Evolutionary conservation across 2,113 vertebrate species (phyloP).

Genomic region (Thomomys bottae): DNA sequence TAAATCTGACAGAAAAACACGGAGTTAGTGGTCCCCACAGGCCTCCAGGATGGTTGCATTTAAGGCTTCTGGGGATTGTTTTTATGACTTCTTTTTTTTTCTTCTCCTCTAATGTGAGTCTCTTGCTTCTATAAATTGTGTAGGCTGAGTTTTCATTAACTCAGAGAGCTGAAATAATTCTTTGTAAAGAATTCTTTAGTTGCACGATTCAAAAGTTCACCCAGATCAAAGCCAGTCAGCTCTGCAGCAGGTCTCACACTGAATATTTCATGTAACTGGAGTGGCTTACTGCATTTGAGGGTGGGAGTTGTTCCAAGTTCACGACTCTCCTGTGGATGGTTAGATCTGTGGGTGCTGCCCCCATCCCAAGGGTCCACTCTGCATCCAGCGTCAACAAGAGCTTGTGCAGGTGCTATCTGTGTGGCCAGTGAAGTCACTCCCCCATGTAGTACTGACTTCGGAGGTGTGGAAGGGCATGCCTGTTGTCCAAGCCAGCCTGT

Average conservation of each 20-base stretch:
- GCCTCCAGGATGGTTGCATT: slow-evolving; percentile 73
- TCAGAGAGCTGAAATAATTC: slow-evolving; percentile 82
- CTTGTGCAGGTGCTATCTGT: slow-evolving; percentile 58
- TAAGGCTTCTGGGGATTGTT: slow-evolving; percentile 80
- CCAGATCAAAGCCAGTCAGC: slow-evolving; percentile 80
- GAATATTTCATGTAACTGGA: slow-evolving; percentile 76
- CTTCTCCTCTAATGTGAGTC: slow-evolving; percentile 67
- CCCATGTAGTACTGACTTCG: background rate
- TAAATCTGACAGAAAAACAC: slow-evolving; percentile 81
- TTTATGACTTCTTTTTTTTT: slow-evolving; percentile 55
- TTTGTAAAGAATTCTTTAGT: slow-evolving; percentile 84
- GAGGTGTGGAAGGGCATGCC: background rate
- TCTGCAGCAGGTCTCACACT: slow-evolving; percentile 73
- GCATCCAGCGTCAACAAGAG: slow-evolving; percentile 56
- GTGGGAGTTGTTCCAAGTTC: slow-evolving; percentile 65
- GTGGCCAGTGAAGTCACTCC: slow-evolving; percentile 58
- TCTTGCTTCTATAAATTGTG: slow-evolving; percentile 84
- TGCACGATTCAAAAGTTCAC: slow-evolving; percentile 81
- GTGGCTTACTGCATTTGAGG: slow-evolving; percentile 73
- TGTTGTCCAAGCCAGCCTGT: slow-evolving; percentile 48
- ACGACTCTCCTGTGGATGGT: slow-evolving; percentile 68
- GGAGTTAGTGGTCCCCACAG: slow-evolving; percentile 58
- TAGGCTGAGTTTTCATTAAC: slow-evolving; percentile 85
- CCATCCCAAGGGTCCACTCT: slow-evolving; percentile 70
- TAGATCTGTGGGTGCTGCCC: slow-evolving; percentile 69